phyloP scores from a whole-genome alignment of 2,797 vertebrate genomes.

The Brachymystax lenok region DNA sequence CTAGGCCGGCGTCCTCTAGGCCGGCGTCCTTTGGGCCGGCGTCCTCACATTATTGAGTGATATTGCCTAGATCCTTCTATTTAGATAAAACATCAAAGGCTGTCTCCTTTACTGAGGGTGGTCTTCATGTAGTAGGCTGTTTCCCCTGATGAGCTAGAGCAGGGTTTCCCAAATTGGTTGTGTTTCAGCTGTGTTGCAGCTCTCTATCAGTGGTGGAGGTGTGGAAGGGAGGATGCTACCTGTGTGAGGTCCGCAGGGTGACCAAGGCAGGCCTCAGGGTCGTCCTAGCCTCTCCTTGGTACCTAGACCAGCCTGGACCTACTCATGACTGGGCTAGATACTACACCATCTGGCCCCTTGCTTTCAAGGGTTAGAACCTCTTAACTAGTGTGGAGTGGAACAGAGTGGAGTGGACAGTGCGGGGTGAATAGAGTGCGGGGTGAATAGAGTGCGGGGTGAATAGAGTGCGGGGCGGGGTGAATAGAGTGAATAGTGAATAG shows the following conservation, averaged over 20 bases:
- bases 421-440: not conserved
- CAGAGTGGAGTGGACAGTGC: constrained; percentile 26
- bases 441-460: not conserved
- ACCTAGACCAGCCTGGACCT: constrained; percentile 86
- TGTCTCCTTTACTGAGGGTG: not conserved
- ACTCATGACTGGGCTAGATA: constrained; percentile 86
- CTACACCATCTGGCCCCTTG: constrained; percentile 86
- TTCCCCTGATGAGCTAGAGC: constrained; percentile 31
- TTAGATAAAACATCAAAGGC: too few species aligned
- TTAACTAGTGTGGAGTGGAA: constrained; percentile 42
- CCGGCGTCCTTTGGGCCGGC: too few species aligned
- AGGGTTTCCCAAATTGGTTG: constrained; percentile 15
- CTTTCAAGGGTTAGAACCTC: constrained; percentile 80
- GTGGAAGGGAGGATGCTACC: constrained; percentile 82
- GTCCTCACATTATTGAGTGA: too few species aligned
- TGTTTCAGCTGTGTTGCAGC: constrained; percentile 72
- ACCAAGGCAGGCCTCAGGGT: constrained; percentile 81
- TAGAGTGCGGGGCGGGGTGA: too few species aligned
- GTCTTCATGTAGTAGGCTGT: not conserved
- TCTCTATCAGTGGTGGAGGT: constrained; percentile 87
- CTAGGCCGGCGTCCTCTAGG: too few species aligned
- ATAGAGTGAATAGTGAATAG: constrained; percentile 27
- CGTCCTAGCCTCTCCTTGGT: constrained; percentile 91
- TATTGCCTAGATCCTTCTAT: too few species aligned
- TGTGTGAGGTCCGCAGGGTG: constrained; percentile 79